Base-by-base conservation (phyloP, 2,113 vertebrate genomes). In the Pedionomus torquatus region DNA sequence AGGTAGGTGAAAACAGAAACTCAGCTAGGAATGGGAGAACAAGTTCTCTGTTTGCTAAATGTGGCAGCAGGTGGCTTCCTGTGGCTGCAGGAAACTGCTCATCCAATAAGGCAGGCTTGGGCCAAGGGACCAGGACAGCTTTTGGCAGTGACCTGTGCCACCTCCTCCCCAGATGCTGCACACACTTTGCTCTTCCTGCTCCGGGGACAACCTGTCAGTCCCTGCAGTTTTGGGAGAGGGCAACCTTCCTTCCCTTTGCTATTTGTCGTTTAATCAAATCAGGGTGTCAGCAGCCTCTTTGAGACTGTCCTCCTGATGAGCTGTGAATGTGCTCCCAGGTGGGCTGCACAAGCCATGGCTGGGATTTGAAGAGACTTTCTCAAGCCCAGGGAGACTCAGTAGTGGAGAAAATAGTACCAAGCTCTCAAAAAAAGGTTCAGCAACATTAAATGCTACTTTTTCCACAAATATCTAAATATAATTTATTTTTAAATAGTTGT, bases 101-200 rank as follows among this genome's bases (percentile, higher is more conserved):
- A 0, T 85, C 12, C 57, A 39, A 12, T 15, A 43, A 63, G 70
- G 72, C 46, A 26, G 44, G 61, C 44, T 71, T 19, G 25, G 57
- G 74, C 37, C 63, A 37, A 79, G 31, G 43, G 58, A 79, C 13
- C 8, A 25, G 28, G 20, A 44, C 31, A 75, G 37, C 18, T 83
- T 76, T 55, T 3, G 4, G 49, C n/a, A 44, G 26, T 0, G 0
- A n/a, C 39, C 65, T 44, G 21, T 1, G 9, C 14, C 79, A 80
- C 71, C 60, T 83, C 65, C 43, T 88, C 44, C 31, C 51, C 35
- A 24, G 31, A n/a, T 26, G 48, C 75, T 60, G 55, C 54, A 35
- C 54, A 54, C 11, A 17, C 23, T 35, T 57, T 39, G 63, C 41
- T 78, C 13, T 31, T 75, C 33, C 64, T 52, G 26, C 21, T 20